Conservation (phyloP, 2,797 vertebrate genomes). For the Luscinia luscinia region DNA sequence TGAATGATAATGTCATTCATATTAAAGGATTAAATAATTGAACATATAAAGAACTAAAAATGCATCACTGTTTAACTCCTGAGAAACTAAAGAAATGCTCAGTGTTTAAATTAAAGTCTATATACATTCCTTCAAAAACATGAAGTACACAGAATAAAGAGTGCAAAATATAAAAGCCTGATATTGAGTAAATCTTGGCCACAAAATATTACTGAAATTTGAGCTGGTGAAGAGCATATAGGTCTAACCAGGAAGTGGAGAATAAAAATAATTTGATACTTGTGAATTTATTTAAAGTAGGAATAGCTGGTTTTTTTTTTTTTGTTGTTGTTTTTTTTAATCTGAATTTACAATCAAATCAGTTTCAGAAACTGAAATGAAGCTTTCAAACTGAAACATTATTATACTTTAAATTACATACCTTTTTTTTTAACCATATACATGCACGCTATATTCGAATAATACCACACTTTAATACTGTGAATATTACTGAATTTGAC, state of each 20-base stretch:
- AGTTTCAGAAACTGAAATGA: not conserved
- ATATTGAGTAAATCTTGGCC: not conserved
- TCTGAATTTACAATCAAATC: not conserved
- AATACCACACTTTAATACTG: not conserved
- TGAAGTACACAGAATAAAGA: not conserved
- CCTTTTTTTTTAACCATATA: not conserved
- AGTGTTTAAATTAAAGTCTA: not conserved
- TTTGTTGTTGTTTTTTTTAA: not conserved
- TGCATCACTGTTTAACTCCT: not conserved
- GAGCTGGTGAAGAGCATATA: not conserved
- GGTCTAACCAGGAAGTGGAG: not conserved
- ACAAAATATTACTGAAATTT: not conserved
- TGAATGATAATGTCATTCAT: not conserved
- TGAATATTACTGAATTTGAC: not conserved
- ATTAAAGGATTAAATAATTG: slow-evolving; percentile 1
- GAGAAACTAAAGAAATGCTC: not conserved
- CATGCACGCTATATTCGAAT: not conserved
- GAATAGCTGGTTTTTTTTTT: not conserved
- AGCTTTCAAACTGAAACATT: not conserved
- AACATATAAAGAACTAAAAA: not conserved
- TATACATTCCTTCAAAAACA: not conserved
- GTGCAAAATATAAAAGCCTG: not conserved
- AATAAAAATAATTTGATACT: not conserved
- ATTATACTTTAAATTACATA: not conserved
- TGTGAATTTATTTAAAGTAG: not conserved